Percentiles rank a stretch among this genome's conserved stretches.
phyloP scores from a whole-genome alignment of 1,140 invertebrate species.

The Lordiphosa clarofinis region DNA sequence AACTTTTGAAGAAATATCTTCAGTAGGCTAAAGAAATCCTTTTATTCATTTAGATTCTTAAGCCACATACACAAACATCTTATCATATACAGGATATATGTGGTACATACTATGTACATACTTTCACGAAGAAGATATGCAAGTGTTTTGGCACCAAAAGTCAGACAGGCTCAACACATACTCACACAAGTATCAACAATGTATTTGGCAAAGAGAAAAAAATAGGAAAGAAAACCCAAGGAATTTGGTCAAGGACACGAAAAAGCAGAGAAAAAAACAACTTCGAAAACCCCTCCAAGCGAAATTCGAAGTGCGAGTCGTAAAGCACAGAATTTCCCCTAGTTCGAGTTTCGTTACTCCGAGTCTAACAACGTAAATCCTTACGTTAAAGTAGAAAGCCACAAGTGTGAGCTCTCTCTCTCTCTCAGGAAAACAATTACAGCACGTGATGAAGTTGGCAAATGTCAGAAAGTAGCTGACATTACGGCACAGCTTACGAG shows the following conservation, averaged over 20 bases:
- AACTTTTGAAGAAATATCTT: no score
- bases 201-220: slow-evolving; percentile 3
- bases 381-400: slow-evolving; percentile 45
- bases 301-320: neutral
- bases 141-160: no score
- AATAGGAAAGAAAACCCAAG: neutral
- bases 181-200: neutral
- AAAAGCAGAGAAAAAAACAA: slow-evolving; percentile 16
- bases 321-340: neutral
- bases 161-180: neutral
- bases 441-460: slow-evolving; percentile 54
- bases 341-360: slow-evolving; percentile 3
- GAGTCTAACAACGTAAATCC: slow-evolving; percentile 7
- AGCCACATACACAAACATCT: no score
- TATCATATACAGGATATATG: no score
- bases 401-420: slow-evolving; percentile 58
- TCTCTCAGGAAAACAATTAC: slow-evolving; percentile 42
- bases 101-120: no score
- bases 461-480: slow-evolving; percentile 50
- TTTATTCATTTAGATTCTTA: no score
- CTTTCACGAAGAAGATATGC: no score
- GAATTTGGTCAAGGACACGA: slow-evolving; percentile 63
- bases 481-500: slow-evolving; percentile 44
- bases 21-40: no score
- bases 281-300: slow-evolving; percentile 14